Evolutionary conservation across 2,797 vertebrate species (phyloP).

Genomic region (Chiroxiphia lanceolata): DNA sequence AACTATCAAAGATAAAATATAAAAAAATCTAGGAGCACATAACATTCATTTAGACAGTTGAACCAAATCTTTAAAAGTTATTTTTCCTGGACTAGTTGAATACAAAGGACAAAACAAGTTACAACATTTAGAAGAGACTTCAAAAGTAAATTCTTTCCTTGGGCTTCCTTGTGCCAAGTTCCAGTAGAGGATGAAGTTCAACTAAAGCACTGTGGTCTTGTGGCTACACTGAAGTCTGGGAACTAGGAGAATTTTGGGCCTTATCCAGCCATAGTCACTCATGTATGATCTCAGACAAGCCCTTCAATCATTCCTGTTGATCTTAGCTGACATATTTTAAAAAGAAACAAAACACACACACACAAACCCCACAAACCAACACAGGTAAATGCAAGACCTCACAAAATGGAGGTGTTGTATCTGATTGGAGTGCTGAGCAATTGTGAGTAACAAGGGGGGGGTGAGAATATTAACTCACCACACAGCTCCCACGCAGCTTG

Average conservation of each 20-base stretch:
- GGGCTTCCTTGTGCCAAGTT: not conserved
- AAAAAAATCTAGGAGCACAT: not conserved
- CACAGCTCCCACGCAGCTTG: not conserved
- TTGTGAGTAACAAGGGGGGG: not conserved
- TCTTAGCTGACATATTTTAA: not conserved
- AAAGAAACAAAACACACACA: not conserved
- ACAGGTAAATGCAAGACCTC: not conserved
- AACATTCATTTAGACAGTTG: not conserved
- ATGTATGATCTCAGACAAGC: not conserved
- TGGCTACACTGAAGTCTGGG: not conserved
- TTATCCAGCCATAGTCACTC: not conserved
- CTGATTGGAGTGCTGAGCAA: not conserved
- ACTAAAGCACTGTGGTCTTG: not conserved
- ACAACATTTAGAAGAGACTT: constrained; percentile 20
- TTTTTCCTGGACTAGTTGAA: not conserved
- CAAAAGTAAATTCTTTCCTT: constrained; percentile 30
- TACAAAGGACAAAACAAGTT: constrained; percentile 30
- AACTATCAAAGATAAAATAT: not conserved
- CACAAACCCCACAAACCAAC: not conserved
- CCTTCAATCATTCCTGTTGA: not conserved
- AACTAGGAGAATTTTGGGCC: not conserved
- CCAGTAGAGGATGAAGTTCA: not conserved
- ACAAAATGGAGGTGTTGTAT: not conserved
- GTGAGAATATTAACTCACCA: not conserved
- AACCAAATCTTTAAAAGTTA: not conserved